These are phyloP conservation scores for Pterobdella sp. DNA, from an alignment of 2,888 invertebrate species.

Conservation along the genomic window DNA sequence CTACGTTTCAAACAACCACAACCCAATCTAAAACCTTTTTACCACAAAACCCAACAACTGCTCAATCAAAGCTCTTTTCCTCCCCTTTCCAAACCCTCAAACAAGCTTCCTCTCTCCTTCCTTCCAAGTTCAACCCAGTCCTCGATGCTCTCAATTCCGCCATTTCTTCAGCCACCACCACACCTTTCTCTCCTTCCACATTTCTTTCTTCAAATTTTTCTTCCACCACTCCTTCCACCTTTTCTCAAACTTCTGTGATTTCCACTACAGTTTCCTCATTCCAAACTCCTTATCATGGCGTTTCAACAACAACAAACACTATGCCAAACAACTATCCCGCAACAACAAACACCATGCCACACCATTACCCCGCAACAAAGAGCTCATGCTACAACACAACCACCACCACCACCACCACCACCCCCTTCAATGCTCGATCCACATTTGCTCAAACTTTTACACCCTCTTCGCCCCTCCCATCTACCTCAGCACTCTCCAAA, in stretches of 20 bases:
- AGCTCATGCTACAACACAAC: too few relatives aligned
- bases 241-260: background rate
- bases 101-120: conserved; percentile 22
- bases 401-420: too few relatives aligned
- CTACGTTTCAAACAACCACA: background rate
- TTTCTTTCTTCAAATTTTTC: background rate
- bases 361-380: too few relatives aligned
- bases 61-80: conserved; percentile 14
- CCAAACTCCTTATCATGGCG: background rate
- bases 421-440: background rate
- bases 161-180: conserved; percentile 21
- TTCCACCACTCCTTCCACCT: background rate
- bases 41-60: background rate
- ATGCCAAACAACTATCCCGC: background rate
- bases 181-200: conserved; percentile 12
- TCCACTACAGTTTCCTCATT: background rate
- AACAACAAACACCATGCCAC: too few relatives aligned
- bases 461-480: background rate
- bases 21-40: background rate
- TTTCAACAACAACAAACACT: background rate
- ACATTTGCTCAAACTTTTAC: background rate
- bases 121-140: conserved; percentile 20
- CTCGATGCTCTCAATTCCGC: conserved; percentile 20
- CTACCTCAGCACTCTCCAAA: background rate
- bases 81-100: conserved; percentile 17